phyloP scores from a whole-genome alignment of 2,888 invertebrate genomes.

The Perizoma affinitatum region DNA sequence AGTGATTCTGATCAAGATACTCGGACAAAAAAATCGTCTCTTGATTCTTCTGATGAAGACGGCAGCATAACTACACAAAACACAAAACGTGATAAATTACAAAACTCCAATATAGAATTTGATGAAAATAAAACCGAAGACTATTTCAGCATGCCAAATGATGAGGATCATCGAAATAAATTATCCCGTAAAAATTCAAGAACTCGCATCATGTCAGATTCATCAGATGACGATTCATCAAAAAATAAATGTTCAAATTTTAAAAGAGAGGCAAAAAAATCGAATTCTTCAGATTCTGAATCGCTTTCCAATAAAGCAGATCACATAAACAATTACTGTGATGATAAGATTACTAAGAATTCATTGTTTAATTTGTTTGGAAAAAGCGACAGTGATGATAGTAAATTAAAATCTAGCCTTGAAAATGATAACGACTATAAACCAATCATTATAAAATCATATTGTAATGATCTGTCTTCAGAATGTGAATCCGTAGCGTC shows the following conservation, averaged over 20 bases:
- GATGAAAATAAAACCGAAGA: slow-evolving; percentile 78
- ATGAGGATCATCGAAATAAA: slow-evolving; percentile 81
- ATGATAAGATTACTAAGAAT: slow-evolving; percentile 66
- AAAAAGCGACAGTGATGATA: slow-evolving; percentile 77
- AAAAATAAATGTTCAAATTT: slow-evolving; percentile 74
- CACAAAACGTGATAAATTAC: slow-evolving; percentile 81
- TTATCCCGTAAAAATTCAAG: slow-evolving; percentile 87
- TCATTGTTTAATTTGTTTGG: slow-evolving; percentile 74
- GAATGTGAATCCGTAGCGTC: slow-evolving; percentile 75
- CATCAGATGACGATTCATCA: slow-evolving; percentile 88
- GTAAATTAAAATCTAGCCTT: slow-evolving; percentile 65
- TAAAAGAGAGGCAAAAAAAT: slow-evolving; percentile 80
- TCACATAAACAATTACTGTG: slow-evolving; percentile 51
- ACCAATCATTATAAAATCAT: slow-evolving; percentile 57
- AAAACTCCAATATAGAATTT: slow-evolving; percentile 63
- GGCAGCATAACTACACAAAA: slow-evolving; percentile 67
- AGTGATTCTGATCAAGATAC: slow-evolving; percentile 86
- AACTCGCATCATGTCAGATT: slow-evolving; percentile 90
- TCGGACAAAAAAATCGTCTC: slow-evolving; percentile 71
- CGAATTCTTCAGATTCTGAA: slow-evolving; percentile 81
- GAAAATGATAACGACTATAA: slow-evolving; percentile 68
- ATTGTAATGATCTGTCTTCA: slow-evolving; percentile 73
- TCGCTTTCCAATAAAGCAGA: slow-evolving; percentile 54
- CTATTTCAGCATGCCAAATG: slow-evolving; percentile 74
- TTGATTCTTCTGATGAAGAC: slow-evolving; percentile 83